Evolutionary conservation across 1,140 invertebrate genomes (phyloP).

Genomic region (Drosophila burlai): DNA sequence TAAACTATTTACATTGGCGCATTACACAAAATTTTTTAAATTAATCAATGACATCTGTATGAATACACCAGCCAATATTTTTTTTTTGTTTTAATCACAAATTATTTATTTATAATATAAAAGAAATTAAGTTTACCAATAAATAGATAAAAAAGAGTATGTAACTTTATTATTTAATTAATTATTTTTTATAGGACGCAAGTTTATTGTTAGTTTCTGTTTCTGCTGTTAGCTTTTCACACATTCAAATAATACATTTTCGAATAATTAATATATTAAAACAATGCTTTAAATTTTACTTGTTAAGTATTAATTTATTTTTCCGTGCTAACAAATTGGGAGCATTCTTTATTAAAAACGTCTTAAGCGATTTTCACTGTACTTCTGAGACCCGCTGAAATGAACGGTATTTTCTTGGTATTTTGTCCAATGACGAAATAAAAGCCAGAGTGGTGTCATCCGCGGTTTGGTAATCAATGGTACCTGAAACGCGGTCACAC

Average conservation of each 20-base stretch:
- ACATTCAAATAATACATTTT: background rate
- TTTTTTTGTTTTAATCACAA: too few species aligned
- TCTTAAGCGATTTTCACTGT: background rate
- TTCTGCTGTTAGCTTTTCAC: background rate
- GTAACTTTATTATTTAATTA: too few species aligned
- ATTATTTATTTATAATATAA: too few species aligned
- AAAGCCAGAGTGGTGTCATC: constrained; percentile 11
- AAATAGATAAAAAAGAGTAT: too few species aligned
- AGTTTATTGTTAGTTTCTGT: background rate
- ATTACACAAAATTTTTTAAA: too few species aligned
- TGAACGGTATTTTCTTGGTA: constrained; percentile 20
- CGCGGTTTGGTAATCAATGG: constrained; percentile 5
- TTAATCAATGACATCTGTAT: too few species aligned
- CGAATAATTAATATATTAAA: background rate
- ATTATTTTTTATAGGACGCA: too few species aligned
- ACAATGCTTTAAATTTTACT: background rate
- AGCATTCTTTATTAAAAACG: background rate
- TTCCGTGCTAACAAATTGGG: background rate
- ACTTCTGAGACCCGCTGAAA: too few species aligned
- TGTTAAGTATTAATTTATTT: background rate
- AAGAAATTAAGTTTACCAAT: too few species aligned
- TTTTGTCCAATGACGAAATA: constrained; percentile 32
- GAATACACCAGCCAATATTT: too few species aligned
- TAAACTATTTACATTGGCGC: too few species aligned
- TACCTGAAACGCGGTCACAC: constrained; percentile 22